These are phyloP conservation scores for Lapara coniferarum DNA, from an alignment of 2,888 invertebrate genomes.

Conservation along the genomic window DNA sequence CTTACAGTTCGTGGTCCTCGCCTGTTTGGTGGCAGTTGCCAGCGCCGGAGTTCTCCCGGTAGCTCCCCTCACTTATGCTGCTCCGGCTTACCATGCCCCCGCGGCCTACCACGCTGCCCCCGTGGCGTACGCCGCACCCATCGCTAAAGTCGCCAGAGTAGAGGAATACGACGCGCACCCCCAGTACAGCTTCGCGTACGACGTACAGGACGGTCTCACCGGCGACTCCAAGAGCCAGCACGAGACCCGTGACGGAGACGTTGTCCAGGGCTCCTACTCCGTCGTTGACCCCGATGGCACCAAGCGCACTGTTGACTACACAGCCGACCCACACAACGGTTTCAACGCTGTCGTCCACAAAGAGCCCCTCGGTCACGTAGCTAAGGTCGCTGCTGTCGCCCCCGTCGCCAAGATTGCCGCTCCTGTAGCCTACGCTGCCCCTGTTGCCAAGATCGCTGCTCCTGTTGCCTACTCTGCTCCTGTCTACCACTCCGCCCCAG, in stretches of 20 bases:
- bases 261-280: slow-evolving; percentile 80
- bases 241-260: slow-evolving; percentile 74
- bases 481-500: slow-evolving; percentile 57
- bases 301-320: slow-evolving; percentile 81
- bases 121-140: slow-evolving; percentile 49
- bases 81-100: slow-evolving; percentile 50
- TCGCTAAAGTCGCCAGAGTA: slow-evolving; percentile 57
- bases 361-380: slow-evolving; percentile 59
- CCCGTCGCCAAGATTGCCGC: slow-evolving; percentile 52
- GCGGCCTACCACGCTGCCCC: slow-evolving; percentile 54
- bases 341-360: slow-evolving; percentile 84
- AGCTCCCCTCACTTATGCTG: slow-evolving; percentile 53
- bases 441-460: slow-evolving; percentile 64
- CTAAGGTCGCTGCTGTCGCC: slow-evolving; percentile 53
- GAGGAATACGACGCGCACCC: slow-evolving; percentile 65
- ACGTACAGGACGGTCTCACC: slow-evolving; percentile 82
- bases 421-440: slow-evolving; percentile 54
- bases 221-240: slow-evolving; percentile 76
- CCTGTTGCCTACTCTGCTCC: slow-evolving; percentile 68
- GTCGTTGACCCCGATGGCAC: slow-evolving; percentile 82
- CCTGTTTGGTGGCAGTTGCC: slow-evolving; percentile 67
- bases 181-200: slow-evolving; percentile 80
- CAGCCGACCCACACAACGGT: slow-evolving; percentile 74
- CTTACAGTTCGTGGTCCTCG: slow-evolving; percentile 68
- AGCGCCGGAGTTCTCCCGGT: slow-evolving; percentile 66